These are phyloP conservation scores for Pelobates cultripes DNA, from an alignment of 2,797 vertebrate genomes.

Conservation along the genomic window DNA sequence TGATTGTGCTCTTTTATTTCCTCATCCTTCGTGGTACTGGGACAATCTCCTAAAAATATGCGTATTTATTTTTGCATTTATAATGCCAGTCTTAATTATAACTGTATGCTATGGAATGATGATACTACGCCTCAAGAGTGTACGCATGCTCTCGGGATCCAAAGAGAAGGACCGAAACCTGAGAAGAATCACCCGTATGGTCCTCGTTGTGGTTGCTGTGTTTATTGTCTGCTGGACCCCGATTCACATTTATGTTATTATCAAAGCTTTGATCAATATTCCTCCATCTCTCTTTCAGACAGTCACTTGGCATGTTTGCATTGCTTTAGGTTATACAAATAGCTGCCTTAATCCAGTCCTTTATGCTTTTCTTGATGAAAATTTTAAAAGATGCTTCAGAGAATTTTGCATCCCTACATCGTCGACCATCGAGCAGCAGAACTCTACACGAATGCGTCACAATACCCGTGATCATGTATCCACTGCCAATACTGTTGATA, in stretches of 20 bases:
- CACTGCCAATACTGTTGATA: constrained; percentile 87
- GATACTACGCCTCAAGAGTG: constrained; percentile 95
- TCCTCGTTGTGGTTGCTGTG: constrained; percentile 94
- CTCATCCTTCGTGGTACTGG: constrained; percentile 96
- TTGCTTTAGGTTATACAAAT: constrained; percentile 96
- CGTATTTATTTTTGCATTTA: constrained; percentile 98
- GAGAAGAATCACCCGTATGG: constrained; percentile 96
- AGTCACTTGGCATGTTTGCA: constrained; percentile 98
- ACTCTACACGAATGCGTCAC: constrained; percentile 85
- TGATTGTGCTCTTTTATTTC: constrained; percentile 92
- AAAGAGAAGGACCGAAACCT: constrained; percentile 98
- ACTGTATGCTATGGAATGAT: constrained; percentile 96
- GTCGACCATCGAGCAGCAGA: constrained; percentile 88
- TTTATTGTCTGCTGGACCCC: constrained; percentile 99
- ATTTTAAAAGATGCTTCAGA: constrained; percentile 97
- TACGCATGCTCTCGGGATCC: constrained; percentile 96
- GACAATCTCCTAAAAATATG: constrained; percentile 98
- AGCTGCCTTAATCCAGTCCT: constrained; percentile 96
- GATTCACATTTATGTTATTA: constrained; percentile 96
- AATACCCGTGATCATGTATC: constrained; percentile 84
- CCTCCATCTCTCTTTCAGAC: constrained; percentile 92
- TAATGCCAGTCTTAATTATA: constrained; percentile 97
- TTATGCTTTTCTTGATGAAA: constrained; percentile 97
- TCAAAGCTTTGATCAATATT: constrained; percentile 91
- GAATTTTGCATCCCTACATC: constrained; percentile 95